Conservation (phyloP, 2,888 invertebrate genomes). For the Drosophila sordidula region DNA sequence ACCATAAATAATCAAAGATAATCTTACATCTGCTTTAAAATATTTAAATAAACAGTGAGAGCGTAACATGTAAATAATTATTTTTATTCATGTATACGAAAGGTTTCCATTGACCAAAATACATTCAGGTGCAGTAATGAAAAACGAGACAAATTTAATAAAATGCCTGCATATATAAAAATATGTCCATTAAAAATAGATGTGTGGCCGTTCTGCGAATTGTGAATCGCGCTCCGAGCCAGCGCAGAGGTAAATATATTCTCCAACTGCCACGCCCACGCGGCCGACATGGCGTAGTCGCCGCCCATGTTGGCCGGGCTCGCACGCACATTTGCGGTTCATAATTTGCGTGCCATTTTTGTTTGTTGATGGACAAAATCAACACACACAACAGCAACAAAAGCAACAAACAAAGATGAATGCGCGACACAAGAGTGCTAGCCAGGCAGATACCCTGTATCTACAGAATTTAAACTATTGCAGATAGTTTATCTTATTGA, state of each 20-base stretch:
- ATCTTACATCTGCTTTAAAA: background rate
- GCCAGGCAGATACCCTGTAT: background rate
- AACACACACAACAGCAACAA: slow-evolving; percentile 53
- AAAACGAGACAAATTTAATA: slow-evolving; percentile 17
- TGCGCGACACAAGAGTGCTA: background rate
- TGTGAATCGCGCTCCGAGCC: slow-evolving; percentile 25
- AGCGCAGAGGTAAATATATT: slow-evolving; percentile 31
- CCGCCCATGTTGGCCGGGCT: slow-evolving; percentile 14
- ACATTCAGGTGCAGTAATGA: background rate
- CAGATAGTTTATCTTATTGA: too few species aligned
- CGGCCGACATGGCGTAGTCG: background rate
- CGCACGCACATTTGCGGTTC: slow-evolving; percentile 78
- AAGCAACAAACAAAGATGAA: slow-evolving; percentile 12
- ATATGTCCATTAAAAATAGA: slow-evolving; percentile 74
- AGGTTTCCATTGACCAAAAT: slow-evolving; percentile 30
- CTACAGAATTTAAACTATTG: too few species aligned
- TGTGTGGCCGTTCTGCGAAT: slow-evolving; percentile 59
- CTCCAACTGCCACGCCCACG: slow-evolving; percentile 34
- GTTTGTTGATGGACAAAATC: slow-evolving; percentile 80
- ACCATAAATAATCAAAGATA: background rate
- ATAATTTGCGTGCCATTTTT: slow-evolving; percentile 77
- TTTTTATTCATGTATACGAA: background rate
- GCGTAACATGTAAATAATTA: background rate
- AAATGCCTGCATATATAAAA: slow-evolving; percentile 49
- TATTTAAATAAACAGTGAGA: background rate